Base-by-base conservation (phyloP, 2,888 invertebrate genomes). In the Melieria crassipennis region DNA sequence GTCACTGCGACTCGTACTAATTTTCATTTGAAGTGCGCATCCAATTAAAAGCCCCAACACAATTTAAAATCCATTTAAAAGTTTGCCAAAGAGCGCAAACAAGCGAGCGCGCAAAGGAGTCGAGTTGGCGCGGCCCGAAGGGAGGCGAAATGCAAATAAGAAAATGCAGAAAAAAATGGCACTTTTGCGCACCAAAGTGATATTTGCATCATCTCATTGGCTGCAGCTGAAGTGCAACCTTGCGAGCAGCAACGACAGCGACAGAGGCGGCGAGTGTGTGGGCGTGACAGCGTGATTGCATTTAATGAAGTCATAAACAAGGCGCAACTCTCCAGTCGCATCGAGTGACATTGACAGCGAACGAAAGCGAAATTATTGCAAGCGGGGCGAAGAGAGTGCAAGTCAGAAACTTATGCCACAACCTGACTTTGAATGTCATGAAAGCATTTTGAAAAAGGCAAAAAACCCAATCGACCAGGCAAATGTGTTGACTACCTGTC, bases 41-140 rank as follows among this genome's bases (percentile, higher is more conserved):
- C 69, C 62, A 69, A 69, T 69, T 69, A 69, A 69, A 63, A 63
- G 13, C 50, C 16, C 60, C 67, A 57, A 65, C 70, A 60, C 63
- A 70, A 64, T 50, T 70, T 70, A 48, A 70, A 70, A 64, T 69
- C 63, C 66, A 67, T 62, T 71, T 63, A 63, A 62, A 71, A 71
- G 67, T 66, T 63, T 63, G 43, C 11, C 9, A 66, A 60, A 9
- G 43, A 47, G 63, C 13, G 56, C 16, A 58, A 11, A 65, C 50
- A 65, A 65, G 13, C 7, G 57, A 46, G 56, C 13, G 50, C 7
- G 13, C 9, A 11, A 43, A 60, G 30, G 7, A 45, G 43, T 5
- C 45, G n/a, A 9, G 42, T 7, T 58, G 71, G 45, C 60, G 13
- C 42, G 10, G 55, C 16, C 16, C 4, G 46, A 70, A 65, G 13